Conservation (phyloP, 2,113 vertebrate genomes). For the Chloropsis hardwickii region DNA sequence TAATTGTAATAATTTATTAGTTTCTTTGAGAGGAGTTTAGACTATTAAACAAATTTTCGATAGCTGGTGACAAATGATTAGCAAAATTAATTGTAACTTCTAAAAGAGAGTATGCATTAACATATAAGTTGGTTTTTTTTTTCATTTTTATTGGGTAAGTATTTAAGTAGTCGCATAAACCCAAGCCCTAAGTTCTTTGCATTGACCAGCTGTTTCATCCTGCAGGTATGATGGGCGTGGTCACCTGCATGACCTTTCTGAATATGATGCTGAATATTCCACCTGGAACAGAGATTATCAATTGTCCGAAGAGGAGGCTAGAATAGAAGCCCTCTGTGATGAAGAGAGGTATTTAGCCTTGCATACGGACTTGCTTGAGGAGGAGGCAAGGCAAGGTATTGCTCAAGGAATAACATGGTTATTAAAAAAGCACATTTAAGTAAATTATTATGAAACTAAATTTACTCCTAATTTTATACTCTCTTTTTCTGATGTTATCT, state of each 20-base stretch:
- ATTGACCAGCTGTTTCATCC: constrained; percentile 81
- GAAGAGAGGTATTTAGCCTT: constrained; percentile 99
- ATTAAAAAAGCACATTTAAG: constrained; percentile 36
- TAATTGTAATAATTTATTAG: constrained; percentile 63
- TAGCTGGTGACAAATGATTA: constrained; percentile 68
- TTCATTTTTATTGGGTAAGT: constrained; percentile 75
- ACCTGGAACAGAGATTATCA: constrained; percentile 98
- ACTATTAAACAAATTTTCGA: constrained; percentile 61
- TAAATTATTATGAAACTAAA: constrained; percentile 53
- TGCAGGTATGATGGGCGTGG: constrained; percentile 98
- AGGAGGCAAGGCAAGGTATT: constrained; percentile 98
- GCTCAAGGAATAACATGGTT: constrained; percentile 62
- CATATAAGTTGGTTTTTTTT: not conserved
- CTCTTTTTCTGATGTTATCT: constrained; percentile 88
- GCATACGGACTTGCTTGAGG: constrained; percentile 98
- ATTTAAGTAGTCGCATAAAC: constrained; percentile 50
- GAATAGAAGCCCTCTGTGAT: constrained; percentile 96
- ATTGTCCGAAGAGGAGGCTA: constrained; percentile 95
- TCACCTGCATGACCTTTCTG: constrained; percentile 99
- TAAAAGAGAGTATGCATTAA: constrained; percentile 45
- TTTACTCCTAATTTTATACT: constrained; percentile 81
- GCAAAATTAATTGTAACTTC: constrained; percentile 64
- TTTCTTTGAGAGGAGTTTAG: constrained; percentile 53
- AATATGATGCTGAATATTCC: constrained; percentile 92
- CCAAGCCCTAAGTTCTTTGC: constrained; percentile 41